These are phyloP conservation scores for Neotoma lepida DNA, from an alignment of 2,113 vertebrate species.

Conservation along the genomic window DNA sequence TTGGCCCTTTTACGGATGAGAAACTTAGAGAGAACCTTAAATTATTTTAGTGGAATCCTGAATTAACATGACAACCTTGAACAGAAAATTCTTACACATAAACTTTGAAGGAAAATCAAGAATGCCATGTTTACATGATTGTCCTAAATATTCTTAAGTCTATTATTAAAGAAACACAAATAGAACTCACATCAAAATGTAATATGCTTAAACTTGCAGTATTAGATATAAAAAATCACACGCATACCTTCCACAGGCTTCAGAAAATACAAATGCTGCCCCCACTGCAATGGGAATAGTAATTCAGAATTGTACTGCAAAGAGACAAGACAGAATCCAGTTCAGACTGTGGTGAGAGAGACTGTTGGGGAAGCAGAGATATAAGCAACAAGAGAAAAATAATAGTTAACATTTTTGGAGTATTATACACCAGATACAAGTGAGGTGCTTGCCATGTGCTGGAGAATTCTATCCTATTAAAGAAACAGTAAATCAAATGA, in stretches of 20 bases:
- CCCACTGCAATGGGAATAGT: not conserved
- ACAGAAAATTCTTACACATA: not conserved
- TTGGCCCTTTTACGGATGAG: not conserved
- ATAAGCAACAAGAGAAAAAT: not conserved
- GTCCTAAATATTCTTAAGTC: conserved; percentile 22
- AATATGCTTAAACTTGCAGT: not conserved
- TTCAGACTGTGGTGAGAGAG: not conserved
- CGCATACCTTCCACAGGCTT: no score
- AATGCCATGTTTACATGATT: not conserved
- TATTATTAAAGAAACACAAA: not conserved
- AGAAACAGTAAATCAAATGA: not conserved
- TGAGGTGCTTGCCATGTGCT: not conserved
- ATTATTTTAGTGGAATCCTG: not conserved
- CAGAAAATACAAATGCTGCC: not conserved
- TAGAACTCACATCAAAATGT: not conserved
- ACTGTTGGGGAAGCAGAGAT: not conserved
- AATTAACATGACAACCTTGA: not conserved
- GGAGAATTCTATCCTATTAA: conserved; percentile 12
- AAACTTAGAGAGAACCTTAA: not conserved
- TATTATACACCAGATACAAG: not conserved
- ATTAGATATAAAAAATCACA: not conserved
- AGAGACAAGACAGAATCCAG: not conserved
- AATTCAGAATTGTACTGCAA: not conserved
- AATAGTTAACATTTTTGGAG: not conserved
- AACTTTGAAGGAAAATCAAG: not conserved